These are phyloP conservation scores for Agapornis roseicollis DNA, from an alignment of 2,113 vertebrate genomes.

Conservation along the genomic window DNA sequence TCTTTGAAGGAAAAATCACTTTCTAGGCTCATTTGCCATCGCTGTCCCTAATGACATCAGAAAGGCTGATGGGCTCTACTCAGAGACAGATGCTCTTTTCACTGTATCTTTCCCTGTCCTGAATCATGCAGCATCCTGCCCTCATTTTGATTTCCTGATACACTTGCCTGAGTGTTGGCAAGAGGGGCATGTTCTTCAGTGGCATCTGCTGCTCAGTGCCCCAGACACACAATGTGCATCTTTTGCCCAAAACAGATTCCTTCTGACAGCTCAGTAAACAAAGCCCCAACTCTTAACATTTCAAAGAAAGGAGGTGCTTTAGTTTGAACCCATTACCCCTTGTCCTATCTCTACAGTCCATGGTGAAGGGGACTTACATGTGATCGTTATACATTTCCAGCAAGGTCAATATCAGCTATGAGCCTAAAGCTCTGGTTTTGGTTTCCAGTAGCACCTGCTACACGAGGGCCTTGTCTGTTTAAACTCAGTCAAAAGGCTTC, in stretches of 20 bases:
- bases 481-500: neutral
- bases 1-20: neutral
- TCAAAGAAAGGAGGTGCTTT: neutral
- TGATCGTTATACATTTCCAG: neutral
- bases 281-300: neutral
- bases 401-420: neutral
- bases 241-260: neutral
- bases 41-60: neutral
- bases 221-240: neutral
- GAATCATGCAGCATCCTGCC: neutral
- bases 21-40: neutral
- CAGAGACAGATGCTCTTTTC: neutral
- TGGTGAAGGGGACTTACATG: neutral
- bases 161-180: neutral
- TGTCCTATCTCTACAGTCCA: neutral
- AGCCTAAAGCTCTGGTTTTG: neutral
- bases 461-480: neutral
- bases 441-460: neutral
- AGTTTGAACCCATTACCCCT: neutral
- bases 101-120: neutral
- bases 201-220: neutral
- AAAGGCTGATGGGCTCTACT: neutral
- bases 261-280: neutral
- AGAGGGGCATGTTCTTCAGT: neutral
- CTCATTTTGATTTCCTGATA: neutral